Percentiles rank a stretch among this genome's conserved stretches.
These are phyloP conservation scores for Lycia hirtaria DNA, from an alignment of 2,888 invertebrate species.

Conservation along the genomic window DNA sequence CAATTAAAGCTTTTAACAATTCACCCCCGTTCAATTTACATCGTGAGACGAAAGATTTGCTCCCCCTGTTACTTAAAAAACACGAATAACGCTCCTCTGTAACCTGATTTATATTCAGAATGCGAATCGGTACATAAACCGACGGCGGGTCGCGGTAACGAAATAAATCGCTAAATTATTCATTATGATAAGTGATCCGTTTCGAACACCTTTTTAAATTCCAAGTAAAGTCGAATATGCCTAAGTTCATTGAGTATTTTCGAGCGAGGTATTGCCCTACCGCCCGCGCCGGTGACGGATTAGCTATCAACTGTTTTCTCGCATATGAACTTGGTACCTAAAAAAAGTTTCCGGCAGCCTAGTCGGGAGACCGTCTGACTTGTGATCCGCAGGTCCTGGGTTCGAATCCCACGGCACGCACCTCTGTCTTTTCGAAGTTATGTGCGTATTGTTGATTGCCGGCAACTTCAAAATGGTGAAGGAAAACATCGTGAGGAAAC, in stretches of 20 bases:
- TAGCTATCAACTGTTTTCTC: too few relatives aligned
- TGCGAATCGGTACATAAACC: constrained; percentile 45
- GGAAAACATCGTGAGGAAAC: too few relatives aligned
- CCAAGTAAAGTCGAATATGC: neutral
- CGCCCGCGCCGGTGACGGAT: too few relatives aligned
- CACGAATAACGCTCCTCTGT: constrained; percentile 30
- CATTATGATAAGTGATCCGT: constrained; percentile 57
- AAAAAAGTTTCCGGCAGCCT: too few relatives aligned
- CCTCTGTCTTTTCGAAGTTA: too few relatives aligned
- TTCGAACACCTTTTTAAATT: constrained; percentile 32
- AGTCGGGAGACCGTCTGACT: too few relatives aligned
- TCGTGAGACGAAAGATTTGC: constrained; percentile 32
- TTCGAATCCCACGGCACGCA: too few relatives aligned
- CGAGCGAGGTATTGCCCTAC: neutral
- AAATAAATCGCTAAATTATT: constrained; percentile 60
- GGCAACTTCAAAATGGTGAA: too few relatives aligned
- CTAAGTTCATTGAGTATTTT: neutral
- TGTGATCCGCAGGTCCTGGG: too few relatives aligned
- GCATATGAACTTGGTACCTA: too few relatives aligned
- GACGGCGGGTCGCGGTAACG: constrained; percentile 18
- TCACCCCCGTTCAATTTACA: constrained; percentile 21
- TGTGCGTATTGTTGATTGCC: too few relatives aligned
- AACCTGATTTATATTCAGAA: constrained; percentile 55
- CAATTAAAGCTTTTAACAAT: neutral
- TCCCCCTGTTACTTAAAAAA: constrained; percentile 33